Evolutionary conservation across 2,113 vertebrate species (phyloP).

Genomic region (Egretta garzetta): DNA sequence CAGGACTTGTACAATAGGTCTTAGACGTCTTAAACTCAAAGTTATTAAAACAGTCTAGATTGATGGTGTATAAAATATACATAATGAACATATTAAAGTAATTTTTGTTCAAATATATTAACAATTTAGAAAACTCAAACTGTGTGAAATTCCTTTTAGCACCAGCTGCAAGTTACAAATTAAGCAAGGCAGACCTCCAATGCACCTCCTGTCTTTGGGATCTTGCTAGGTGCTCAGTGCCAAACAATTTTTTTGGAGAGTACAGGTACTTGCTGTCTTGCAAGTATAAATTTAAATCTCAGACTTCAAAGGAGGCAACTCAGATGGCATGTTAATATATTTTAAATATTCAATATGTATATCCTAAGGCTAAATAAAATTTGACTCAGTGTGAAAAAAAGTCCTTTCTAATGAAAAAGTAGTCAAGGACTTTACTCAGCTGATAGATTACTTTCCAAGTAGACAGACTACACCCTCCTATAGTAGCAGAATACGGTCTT

Average conservation of each 20-base stretch:
- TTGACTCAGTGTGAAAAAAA: background rate
- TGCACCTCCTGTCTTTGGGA: background rate
- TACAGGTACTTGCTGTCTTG: background rate
- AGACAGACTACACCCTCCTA: background rate
- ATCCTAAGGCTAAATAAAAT: background rate
- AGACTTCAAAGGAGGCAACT: background rate
- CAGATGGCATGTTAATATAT: background rate
- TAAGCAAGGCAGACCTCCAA: background rate
- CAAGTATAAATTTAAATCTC: background rate
- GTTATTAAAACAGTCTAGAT: background rate
- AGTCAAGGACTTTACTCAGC: background rate
- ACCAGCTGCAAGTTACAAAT: background rate
- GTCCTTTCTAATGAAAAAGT: background rate
- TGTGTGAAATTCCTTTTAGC: background rate
- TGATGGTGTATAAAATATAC: background rate
- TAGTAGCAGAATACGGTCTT: background rate
- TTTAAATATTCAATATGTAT: background rate
- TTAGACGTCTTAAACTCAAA: background rate
- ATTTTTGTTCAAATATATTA: background rate
- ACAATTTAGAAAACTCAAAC: background rate
- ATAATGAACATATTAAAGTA: background rate
- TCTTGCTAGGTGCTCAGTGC: background rate
- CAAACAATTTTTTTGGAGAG: background rate
- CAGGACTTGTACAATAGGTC: background rate
- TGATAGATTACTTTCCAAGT: background rate